phyloP scores from a whole-genome alignment of 2,113 vertebrate species.

The western clawed frog (Xenopus tropicalis) region UCB_Xtro_10.0 CM004448.2:45291501-45292000 shows the following conservation, averaged over 20 bases:
- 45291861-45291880: conserved; percentile 98
- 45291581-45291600: neutral
- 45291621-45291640: conserved; percentile 1
- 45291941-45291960: too few species aligned
- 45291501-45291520: too few species aligned
- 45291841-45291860: conserved; percentile 96
- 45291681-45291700: conserved; percentile 22
- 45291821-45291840: conserved; percentile 96
- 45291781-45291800: conserved; percentile 78
- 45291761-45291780: conserved; percentile 94
- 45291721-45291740: conserved; percentile 41
- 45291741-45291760: conserved; percentile 53
- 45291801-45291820: conserved; percentile 99
- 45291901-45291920: neutral
- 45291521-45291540: too few species aligned
- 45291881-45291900: conserved; percentile 57
- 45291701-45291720: conserved; percentile 20
- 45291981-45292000: too few species aligned
- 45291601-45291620: conserved; percentile 10
- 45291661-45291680: neutral
- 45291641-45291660: neutral
- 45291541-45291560: neutral
- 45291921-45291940: too few species aligned
- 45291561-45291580: neutral
- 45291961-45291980: too few species aligned